These are phyloP conservation scores for Drosophila parvula DNA, from an alignment of 1,140 invertebrate genomes.

Conservation along the genomic window DNA sequence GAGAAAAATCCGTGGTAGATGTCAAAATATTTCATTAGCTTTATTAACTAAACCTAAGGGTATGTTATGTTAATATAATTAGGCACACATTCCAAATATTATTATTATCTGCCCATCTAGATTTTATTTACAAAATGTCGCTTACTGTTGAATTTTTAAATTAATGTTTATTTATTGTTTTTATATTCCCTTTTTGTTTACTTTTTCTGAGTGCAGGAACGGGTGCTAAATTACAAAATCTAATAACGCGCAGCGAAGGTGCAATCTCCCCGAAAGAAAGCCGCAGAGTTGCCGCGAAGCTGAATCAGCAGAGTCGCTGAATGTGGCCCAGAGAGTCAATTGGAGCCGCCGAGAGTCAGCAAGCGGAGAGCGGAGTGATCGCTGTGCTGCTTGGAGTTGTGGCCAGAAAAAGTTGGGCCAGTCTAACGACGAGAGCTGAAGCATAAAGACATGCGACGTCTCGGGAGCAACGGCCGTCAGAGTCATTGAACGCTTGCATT, in stretches of 20 bases:
- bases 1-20: neutral
- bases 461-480: constrained; percentile 80
- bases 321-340: constrained; percentile 31
- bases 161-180: neutral
- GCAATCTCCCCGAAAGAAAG: constrained; percentile 54
- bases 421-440: constrained; percentile 80
- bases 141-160: no score
- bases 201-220: constrained; percentile 27
- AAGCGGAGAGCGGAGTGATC: constrained; percentile 28
- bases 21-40: neutral
- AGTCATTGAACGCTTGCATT: constrained; percentile 75
- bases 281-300: constrained; percentile 6
- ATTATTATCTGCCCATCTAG: no score
- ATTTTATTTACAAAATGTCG: no score
- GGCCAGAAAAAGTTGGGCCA: constrained; percentile 63
- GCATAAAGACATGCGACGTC: constrained; percentile 77
- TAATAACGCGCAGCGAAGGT: constrained; percentile 66
- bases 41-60: no score
- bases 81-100: no score
- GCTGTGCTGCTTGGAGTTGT: constrained; percentile 42
- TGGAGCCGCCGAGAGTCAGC: constrained; percentile 12
- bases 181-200: neutral
- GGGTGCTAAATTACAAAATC: constrained; percentile 65
- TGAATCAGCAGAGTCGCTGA: constrained; percentile 49
- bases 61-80: no score